phyloP scores from a whole-genome alignment of 2,888 invertebrate species.

The Sylvicola cinctus region DNA sequence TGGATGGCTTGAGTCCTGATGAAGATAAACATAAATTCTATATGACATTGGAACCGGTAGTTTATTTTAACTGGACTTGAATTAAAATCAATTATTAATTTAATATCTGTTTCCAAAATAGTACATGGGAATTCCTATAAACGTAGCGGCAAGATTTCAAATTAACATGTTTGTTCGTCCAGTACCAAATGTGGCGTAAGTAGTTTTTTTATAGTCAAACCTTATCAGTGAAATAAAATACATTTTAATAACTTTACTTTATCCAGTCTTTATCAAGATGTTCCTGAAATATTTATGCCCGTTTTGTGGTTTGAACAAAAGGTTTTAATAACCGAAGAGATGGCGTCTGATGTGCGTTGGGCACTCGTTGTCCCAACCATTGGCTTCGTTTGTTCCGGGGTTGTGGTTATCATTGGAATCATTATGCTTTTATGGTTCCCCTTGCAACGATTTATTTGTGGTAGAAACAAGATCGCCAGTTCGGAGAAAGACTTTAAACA shows the following conservation, averaged over 20 bases:
- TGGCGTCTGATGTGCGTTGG: constrained; percentile 32
- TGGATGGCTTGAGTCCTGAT: constrained; percentile 49
- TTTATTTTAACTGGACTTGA: constrained; percentile 10
- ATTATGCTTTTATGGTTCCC: constrained; percentile 22
- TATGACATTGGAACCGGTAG: constrained; percentile 55
- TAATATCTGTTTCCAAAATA: constrained; percentile 18
- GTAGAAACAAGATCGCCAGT: too few relatives aligned
- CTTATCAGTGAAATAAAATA: neutral
- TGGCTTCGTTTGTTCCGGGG: constrained; percentile 28
- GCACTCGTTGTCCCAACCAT: constrained; percentile 30
- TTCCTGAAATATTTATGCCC: constrained; percentile 50
- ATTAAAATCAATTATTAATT: neutral
- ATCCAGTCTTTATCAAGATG: constrained; percentile 38
- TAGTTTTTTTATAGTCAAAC: constrained; percentile 10
- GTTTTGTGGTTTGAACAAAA: constrained; percentile 61
- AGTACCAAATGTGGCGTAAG: constrained; percentile 41
- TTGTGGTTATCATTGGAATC: constrained; percentile 26
- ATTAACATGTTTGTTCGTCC: constrained; percentile 54
- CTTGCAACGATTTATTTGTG: neutral
- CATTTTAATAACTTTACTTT: constrained; percentile 2
- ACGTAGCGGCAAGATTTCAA: constrained; percentile 58
- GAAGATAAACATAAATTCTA: constrained; percentile 51
- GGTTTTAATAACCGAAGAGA: constrained; percentile 33
- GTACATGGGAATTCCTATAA: constrained; percentile 53
- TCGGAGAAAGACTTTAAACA: too few relatives aligned